Evolutionary conservation across 2,113 vertebrate genomes (phyloP), one percentile per base, ranked within the genome.

Genomic region (Sciurus niger): DNA sequence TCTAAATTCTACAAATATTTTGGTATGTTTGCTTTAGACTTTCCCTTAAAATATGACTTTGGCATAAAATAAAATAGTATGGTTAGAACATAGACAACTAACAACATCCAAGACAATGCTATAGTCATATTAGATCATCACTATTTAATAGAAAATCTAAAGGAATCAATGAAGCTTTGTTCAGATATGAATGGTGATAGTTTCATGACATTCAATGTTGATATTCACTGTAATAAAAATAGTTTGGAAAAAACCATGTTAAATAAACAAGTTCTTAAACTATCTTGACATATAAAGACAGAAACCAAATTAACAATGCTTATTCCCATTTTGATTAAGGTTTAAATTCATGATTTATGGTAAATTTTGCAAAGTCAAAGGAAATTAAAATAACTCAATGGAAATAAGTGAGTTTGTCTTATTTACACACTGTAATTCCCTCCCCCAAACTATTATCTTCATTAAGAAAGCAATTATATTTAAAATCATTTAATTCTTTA

Each of bases 401-500:
- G n/a, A 77, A 83, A 86, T 79, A 80, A 84, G 3, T 70, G 63
- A 86, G 4, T 8, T 90, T 88, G 17, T 48, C 89, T 90, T 18
- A n/a, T 40, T 37, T 12, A 24, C 46, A 89, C 14, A 67, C 11
- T 74, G 1, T 92, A n/a, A 92, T 85, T 93, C 51, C 10, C 20
- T 3, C 25, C 24, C 18, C 40, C 4, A 89, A 89, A 80, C n/a
- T 84, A 60, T 73, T 80, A n/a, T 83, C 51, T 74, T 90, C 20
- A 90, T 74, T n/a, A 76, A 72, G 7, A 79, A 3, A 92, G 30
- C 2, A 89, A 86, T 65, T 63, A 51, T 84, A 92, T 72, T 83
- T 84, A 63, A 95, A 84, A 93, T 94, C 65, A 91, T 79, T 93
- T 93, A 92, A 76, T 48, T 76, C 34, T 93, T 88, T 89, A 16